Evolutionary conservation across 2,797 vertebrate species (phyloP), one percentile per base, ranked within the genome.

Genomic region (Muraenolepis orangiensis): DNA sequence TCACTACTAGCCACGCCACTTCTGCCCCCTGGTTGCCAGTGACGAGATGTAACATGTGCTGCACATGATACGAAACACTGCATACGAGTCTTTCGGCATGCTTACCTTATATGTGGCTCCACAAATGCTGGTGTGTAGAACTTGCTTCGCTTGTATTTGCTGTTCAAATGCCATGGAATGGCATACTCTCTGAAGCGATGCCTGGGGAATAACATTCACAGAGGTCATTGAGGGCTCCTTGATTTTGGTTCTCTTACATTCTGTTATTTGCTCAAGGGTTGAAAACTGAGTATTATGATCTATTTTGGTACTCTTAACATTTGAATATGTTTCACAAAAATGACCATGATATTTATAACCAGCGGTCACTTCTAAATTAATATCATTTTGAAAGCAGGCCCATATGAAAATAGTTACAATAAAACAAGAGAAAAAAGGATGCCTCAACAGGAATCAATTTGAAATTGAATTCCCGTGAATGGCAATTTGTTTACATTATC

Each of bases 151-250:
- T 92, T 95, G 87, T 99, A 93, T 74, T 82, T 91, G 77, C 13
- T 92, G 78, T 99, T 99, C 89, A 99, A 89, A 89, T 97, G 82
- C 98, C 98, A 99, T 0, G 98, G 98, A 87, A 98, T 93, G 3
- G 95, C 92, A 83, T 96, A 96, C 78, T 97, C 97, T 86, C 92
- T 97, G 84, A 94, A 98, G 29, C 87, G 93, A 84, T 98, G 94
- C 98, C 98, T 99, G 80, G 73, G 71, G 57, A 70, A 70, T 75
- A 86, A 74, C 64, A 14, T 20, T 34, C 2, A 20, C 13, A 14
- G 7, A 16, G 13, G 12, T 69, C 26, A 75, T 8, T 34, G 14
- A 73, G 8, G 31, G 12, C 6, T 70, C 11, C 34, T 57, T 1
- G 18, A 57, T 0, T 3, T 42, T 4, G 10, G 70, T 66, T 74